These are phyloP conservation scores for Camptogramma bilineatum DNA, from an alignment of 2,888 invertebrate species.

Conservation along the genomic window DNA sequence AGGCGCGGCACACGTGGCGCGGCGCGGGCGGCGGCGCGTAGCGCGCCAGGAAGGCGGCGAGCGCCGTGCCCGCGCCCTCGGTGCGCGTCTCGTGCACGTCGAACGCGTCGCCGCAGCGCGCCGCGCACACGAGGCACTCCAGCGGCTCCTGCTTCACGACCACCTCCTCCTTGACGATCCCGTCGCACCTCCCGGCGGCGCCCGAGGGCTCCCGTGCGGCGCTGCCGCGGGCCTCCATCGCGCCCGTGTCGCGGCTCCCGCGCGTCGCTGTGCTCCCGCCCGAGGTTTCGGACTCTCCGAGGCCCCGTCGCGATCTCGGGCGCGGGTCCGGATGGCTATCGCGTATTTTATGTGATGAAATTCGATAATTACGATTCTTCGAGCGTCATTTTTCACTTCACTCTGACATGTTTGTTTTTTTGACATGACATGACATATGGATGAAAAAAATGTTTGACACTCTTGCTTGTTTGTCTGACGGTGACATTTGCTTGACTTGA, in stretches of 20 bases:
- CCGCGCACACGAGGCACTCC: constrained; percentile 70
- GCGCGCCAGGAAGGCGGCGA: constrained; percentile 64
- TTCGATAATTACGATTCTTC: background rate
- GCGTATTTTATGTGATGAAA: background rate
- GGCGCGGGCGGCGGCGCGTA: constrained; percentile 55
- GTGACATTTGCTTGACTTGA: background rate
- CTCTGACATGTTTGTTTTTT: constrained; percentile 4
- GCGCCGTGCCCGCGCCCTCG: constrained; percentile 56
- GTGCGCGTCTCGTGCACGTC: constrained; percentile 54
- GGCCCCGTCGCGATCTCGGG: background rate
- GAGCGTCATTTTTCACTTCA: constrained; percentile 12
- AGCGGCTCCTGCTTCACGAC: constrained; percentile 66
- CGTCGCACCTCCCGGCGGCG: constrained; percentile 27
- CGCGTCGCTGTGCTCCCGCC: background rate
- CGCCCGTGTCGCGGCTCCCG: constrained; percentile 19
- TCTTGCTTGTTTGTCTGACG: no score
- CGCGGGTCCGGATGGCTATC: background rate
- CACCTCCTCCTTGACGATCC: constrained; percentile 58
- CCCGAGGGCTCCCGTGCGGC: constrained; percentile 1
- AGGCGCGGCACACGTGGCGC: constrained; percentile 65
- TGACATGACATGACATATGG: background rate
- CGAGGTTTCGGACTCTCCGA: background rate
- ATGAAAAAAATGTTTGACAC: background rate
- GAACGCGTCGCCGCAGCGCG: constrained; percentile 54
- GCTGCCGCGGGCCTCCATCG: constrained; percentile 53